Conservation (phyloP, 2,888 invertebrate species). For the Lasioglossum malachurum region DNA sequence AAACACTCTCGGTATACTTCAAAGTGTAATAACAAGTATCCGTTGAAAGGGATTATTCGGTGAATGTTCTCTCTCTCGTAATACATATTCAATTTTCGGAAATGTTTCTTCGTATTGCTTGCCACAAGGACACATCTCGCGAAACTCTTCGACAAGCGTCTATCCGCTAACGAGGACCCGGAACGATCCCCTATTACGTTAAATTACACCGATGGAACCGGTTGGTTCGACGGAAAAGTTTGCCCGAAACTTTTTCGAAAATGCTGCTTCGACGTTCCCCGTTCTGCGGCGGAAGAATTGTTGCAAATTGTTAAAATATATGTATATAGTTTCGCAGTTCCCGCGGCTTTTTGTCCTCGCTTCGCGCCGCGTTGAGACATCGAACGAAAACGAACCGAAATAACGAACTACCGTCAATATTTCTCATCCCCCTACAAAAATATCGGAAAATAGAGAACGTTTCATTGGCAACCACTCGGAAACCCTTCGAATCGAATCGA, state of each 20-base stretch:
- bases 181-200: background rate
- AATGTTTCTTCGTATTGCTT: constrained; percentile 8
- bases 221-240: background rate
- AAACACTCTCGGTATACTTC: constrained; percentile 6
- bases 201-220: background rate
- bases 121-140: background rate
- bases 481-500: constrained; percentile 20
- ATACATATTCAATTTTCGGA: constrained; percentile 7
- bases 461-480: constrained; percentile 2
- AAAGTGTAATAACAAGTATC: constrained; percentile 14
- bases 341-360: background rate
- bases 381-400: constrained; percentile 12
- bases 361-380: background rate
- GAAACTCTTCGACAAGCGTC: background rate
- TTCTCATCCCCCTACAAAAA: constrained; percentile 23
- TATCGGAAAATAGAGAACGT: constrained; percentile 30
- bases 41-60: constrained; percentile 2
- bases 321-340: background rate
- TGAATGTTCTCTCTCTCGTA: background rate
- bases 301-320: constrained; percentile 3
- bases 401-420: constrained; percentile 15
- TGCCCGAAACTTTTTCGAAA: background rate
- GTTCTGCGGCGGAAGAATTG: background rate
- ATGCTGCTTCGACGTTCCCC: background rate
- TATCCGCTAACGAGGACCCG: background rate